A percentile compares a stretch with the other conserved stretches of the same genome.
These are phyloP conservation scores for Willowsia nigromaculata DNA, from an alignment of 2,888 invertebrate genomes.

Conservation along the genomic window DNA sequence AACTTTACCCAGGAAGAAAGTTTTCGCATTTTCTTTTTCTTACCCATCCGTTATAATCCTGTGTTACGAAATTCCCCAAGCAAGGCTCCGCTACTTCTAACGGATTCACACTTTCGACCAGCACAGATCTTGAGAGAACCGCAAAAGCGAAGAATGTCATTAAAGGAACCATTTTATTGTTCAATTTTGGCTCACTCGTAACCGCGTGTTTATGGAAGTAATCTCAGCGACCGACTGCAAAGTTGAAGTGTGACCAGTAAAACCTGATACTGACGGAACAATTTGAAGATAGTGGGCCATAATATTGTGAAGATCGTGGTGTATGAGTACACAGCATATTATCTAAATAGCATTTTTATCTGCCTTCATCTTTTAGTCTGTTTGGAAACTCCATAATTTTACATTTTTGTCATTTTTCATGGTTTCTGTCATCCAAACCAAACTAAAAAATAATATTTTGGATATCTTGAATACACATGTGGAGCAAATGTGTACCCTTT, in stretches of 20 bases:
- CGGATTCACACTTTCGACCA: slow-evolving; percentile 5
- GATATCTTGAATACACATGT: background rate
- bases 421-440: background rate
- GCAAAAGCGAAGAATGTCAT: background rate
- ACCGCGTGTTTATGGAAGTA: background rate
- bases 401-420: background rate
- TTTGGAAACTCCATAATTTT: slow-evolving; percentile 9
- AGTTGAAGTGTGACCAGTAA: background rate
- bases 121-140: background rate
- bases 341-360: background rate
- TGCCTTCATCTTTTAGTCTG: background rate
- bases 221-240: slow-evolving; percentile 1
- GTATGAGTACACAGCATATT: background rate
- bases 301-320: no score
- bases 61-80: slow-evolving; percentile 46
- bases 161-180: slow-evolving; percentile 17
- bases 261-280: background rate
- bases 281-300: background rate
- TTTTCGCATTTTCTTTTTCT: slow-evolving; percentile 1
- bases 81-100: slow-evolving; percentile 37
- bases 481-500: background rate
- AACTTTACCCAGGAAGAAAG: background rate
- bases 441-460: background rate
- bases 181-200: background rate
- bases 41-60: slow-evolving; percentile 60